A percentile compares a stretch with the other conserved stretches of the same genome.
These are phyloP conservation scores for Chloroclystis v-ata DNA, from an alignment of 2,888 invertebrate genomes.

Conservation along the genomic window DNA sequence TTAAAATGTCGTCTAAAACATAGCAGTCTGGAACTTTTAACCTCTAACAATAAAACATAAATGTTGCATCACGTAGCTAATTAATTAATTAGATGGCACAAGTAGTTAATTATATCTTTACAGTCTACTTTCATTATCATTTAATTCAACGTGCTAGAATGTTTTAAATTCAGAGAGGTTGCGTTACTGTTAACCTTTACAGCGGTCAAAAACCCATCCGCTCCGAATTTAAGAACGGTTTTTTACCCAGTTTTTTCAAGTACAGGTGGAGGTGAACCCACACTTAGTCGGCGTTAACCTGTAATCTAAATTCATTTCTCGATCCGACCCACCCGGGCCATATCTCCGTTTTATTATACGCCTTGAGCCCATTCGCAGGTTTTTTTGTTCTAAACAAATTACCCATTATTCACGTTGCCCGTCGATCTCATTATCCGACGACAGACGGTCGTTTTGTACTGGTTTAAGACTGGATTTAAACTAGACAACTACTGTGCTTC, in stretches of 20 bases:
- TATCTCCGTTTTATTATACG: slow-evolving; percentile 76
- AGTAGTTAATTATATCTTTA: too few species aligned
- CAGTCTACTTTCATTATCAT: neutral
- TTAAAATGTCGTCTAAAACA: too few species aligned
- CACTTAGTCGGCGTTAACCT: slow-evolving; percentile 77
- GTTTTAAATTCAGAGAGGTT: neutral
- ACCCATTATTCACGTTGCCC: slow-evolving; percentile 69
- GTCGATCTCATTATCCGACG: slow-evolving; percentile 65
- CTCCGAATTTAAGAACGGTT: slow-evolving; percentile 34
- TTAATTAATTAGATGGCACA: too few species aligned
- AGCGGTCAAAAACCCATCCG: slow-evolving; percentile 28
- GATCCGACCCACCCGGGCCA: slow-evolving; percentile 71
- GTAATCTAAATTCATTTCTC: slow-evolving; percentile 79
- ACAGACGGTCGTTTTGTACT: slow-evolving; percentile 44
- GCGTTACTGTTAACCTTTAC: slow-evolving; percentile 11
- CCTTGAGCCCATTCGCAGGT: slow-evolving; percentile 73
- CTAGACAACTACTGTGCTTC: neutral
- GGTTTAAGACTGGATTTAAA: slow-evolving; percentile 4
- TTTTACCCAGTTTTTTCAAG: slow-evolving; percentile 65
- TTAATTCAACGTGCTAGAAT: neutral
- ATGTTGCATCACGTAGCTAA: too few species aligned
- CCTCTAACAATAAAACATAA: too few species aligned
- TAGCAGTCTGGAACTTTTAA: too few species aligned
- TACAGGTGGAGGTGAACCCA: slow-evolving; percentile 73
- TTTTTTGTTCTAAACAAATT: slow-evolving; percentile 75